phyloP scores from a whole-genome alignment of 2,113 vertebrate genomes.

The Okapia johnstoni region DNA sequence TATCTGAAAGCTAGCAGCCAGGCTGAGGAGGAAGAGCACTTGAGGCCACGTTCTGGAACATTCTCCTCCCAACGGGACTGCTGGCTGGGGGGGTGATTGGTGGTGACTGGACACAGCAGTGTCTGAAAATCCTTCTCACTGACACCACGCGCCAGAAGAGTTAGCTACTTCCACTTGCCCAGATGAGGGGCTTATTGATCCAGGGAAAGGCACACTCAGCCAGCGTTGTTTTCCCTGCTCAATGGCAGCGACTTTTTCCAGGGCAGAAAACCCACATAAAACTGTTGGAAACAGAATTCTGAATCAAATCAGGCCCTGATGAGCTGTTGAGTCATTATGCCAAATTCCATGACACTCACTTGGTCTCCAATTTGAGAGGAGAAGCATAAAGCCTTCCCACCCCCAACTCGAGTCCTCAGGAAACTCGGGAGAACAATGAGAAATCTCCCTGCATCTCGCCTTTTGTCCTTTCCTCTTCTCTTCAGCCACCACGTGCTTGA shows the following conservation, averaged over 20 bases:
- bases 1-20: not conserved
- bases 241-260: not conserved
- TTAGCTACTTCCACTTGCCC: not conserved
- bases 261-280: constrained; percentile 22
- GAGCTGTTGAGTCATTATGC: not conserved
- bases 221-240: constrained; percentile 15
- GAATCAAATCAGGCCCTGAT: not conserved
- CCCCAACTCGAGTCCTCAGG: not conserved
- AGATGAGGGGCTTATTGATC: not conserved
- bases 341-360: not conserved
- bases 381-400: not conserved
- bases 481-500: not conserved
- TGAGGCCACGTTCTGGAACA: not conserved
- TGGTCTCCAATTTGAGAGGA: not conserved
- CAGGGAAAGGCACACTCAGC: not conserved
- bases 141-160: not conserved
- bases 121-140: constrained; percentile 29
- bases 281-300: not conserved
- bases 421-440: not conserved
- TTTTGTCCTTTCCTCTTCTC: not conserved
- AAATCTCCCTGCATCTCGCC: not conserved
- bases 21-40: not conserved
- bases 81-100: not conserved
- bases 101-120: not conserved
- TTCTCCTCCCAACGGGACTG: not conserved